Evolutionary conservation across 2,797 vertebrate species (phyloP).

Genomic region (Ciconia nigra): DNA sequence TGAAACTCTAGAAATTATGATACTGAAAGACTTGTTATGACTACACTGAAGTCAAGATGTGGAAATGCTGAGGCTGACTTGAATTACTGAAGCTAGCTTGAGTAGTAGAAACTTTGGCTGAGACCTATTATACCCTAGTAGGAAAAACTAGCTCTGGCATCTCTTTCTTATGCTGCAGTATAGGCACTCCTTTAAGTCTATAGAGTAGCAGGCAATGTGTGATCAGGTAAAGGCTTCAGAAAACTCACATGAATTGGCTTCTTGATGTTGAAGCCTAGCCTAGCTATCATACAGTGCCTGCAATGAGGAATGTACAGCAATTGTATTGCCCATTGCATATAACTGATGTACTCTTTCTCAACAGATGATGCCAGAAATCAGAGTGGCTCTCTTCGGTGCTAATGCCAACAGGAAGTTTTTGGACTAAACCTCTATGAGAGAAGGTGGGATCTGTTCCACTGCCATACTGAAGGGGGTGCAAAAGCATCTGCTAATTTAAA

Average conservation of each 20-base stretch:
- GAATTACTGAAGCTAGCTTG: background rate
- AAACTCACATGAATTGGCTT: background rate
- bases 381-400: slow-evolving; percentile 86
- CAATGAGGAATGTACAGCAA: background rate
- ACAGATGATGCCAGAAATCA: slow-evolving; percentile 97
- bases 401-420: slow-evolving; percentile 92
- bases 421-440: slow-evolving; percentile 78
- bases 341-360: background rate
- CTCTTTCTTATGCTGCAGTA: background rate
- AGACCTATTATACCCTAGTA: background rate
- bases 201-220: background rate
- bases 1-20: background rate
- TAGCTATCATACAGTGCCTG: background rate
- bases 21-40: background rate
- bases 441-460: slow-evolving; percentile 55
- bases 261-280: background rate
- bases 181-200: background rate
- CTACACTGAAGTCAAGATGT: background rate
- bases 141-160: background rate
- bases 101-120: background rate
- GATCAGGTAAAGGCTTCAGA: background rate
- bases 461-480: slow-evolving; percentile 43
- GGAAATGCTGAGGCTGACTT: background rate
- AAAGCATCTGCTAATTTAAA: slow-evolving; percentile 42
- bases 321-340: background rate